phyloP scores from a whole-genome alignment of 2,888 invertebrate genomes.

The Eupelmus urozonus region DNA sequence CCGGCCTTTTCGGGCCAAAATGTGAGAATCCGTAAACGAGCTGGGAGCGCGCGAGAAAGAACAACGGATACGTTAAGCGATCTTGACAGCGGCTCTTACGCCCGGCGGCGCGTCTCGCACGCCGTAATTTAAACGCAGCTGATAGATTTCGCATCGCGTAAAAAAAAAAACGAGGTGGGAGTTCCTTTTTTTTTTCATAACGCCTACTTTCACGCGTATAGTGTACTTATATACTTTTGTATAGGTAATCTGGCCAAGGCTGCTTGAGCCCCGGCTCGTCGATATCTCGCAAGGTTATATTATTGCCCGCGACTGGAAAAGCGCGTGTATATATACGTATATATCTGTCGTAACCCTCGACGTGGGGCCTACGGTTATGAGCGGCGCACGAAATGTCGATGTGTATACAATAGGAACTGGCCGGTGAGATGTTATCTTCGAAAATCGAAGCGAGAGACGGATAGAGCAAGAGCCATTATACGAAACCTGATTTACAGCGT shows the following conservation, averaged over 20 bases:
- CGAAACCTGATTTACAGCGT: not conserved
- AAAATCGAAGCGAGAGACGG: not conserved
- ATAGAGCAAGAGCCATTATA: not conserved
- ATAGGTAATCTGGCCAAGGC: constrained; percentile 59
- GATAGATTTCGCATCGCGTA: too few relatives aligned
- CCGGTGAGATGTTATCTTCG: not conserved
- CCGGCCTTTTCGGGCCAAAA: too few relatives aligned
- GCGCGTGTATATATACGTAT: not conserved
- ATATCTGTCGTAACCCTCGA: not conserved
- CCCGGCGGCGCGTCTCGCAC: too few relatives aligned
- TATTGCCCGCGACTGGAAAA: constrained; percentile 25
- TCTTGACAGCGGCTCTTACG: too few relatives aligned
- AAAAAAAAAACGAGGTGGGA: not conserved
- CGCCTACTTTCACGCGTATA: constrained; percentile 49
- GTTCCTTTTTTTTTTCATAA: constrained; percentile 5
- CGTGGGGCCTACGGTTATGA: too few relatives aligned
- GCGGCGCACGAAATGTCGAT: too few relatives aligned
- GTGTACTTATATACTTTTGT: constrained; percentile 5
- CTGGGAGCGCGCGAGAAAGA: not conserved
- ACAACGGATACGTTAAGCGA: too few relatives aligned
- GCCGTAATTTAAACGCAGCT: too few relatives aligned
- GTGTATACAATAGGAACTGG: not conserved
- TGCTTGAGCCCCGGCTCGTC: constrained; percentile 31
- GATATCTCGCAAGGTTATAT: constrained; percentile 62
- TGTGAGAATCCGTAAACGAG: too few relatives aligned